Evolutionary conservation across 2,888 invertebrate genomes (phyloP).

Genomic region (Auanema sp.): DNA sequence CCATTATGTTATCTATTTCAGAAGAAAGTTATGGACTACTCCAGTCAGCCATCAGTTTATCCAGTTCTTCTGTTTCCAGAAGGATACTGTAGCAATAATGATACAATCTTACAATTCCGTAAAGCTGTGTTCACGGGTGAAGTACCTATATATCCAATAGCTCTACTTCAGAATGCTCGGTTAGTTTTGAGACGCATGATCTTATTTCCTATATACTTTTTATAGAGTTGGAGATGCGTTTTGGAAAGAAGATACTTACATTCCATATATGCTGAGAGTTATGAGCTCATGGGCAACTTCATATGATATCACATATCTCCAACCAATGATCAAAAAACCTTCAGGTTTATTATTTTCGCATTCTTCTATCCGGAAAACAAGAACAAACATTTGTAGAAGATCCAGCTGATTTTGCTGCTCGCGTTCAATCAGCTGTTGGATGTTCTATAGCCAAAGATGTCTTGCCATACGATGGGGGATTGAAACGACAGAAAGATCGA

Average conservation of each 20-base stretch:
- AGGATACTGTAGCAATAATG: constrained; percentile 52
- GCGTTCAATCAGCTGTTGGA: constrained; percentile 38
- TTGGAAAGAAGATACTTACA: constrained; percentile 41
- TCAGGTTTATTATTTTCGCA: constrained; percentile 9
- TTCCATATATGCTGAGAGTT: constrained; percentile 36
- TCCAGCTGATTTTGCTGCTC: constrained; percentile 34
- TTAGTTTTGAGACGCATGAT: constrained; percentile 4
- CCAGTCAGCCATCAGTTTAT: constrained; percentile 17
- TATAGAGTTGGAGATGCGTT: constrained; percentile 40
- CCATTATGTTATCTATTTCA: constrained; percentile 7
- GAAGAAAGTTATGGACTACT: constrained; percentile 21
- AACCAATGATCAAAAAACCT: constrained; percentile 27
- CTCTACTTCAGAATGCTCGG: constrained; percentile 33
- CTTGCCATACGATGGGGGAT: constrained; percentile 38
- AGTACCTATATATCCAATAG: constrained; percentile 36
- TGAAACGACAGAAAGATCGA: constrained; percentile 23
- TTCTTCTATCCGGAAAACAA: neutral
- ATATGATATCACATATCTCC: constrained; percentile 33
- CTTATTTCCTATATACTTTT: neutral
- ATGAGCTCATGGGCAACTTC: constrained; percentile 39
- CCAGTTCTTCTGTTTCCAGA: constrained; percentile 58
- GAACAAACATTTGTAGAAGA: constrained; percentile 25
- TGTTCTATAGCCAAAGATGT: constrained; percentile 26
- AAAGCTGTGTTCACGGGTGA: constrained; percentile 41
- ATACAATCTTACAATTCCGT: constrained; percentile 37